Percentiles rank a stretch among this genome's conserved stretches.
phyloP scores from a whole-genome alignment of 2,888 invertebrate species.

The Elysia crispata region DNA sequence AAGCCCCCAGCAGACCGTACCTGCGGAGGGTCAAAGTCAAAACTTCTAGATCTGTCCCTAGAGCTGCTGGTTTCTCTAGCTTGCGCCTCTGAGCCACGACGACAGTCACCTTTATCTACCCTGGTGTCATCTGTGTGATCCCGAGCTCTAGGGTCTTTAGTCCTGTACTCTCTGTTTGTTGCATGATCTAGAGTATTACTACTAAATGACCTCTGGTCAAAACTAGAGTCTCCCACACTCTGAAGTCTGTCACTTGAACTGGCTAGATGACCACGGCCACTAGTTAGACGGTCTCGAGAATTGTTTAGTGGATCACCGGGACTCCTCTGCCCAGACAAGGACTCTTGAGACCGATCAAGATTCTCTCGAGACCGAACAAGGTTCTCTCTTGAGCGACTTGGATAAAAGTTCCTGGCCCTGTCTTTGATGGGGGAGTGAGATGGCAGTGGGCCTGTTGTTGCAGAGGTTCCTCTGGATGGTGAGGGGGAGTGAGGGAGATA shows the following conservation, averaged over 20 bases:
- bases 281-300: constrained; percentile 11
- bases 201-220: neutral
- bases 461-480: constrained; percentile 24
- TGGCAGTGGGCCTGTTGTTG: neutral
- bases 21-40: constrained; percentile 44
- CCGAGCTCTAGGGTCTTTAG: neutral
- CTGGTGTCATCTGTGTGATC: neutral
- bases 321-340: constrained; percentile 14
- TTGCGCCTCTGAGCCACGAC: neutral
- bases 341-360: constrained; percentile 43
- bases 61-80: neutral
- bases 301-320: constrained; percentile 12
- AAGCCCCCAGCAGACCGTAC: constrained; percentile 10
- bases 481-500: constrained; percentile 41
- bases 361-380: constrained; percentile 46
- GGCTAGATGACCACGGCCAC: neutral
- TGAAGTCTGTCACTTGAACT: constrained; percentile 1
- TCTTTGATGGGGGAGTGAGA: constrained; percentile 49
- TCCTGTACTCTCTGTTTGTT: too few relatives aligned
- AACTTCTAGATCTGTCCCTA: constrained; percentile 43
- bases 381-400: constrained; percentile 49
- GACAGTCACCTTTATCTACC: constrained; percentile 5
- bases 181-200: too few relatives aligned
- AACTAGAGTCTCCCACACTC: neutral
- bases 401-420: constrained; percentile 50